Evolutionary conservation across 2,797 vertebrate genomes (phyloP).

Genomic region (Gobio occitaniae): DNA sequence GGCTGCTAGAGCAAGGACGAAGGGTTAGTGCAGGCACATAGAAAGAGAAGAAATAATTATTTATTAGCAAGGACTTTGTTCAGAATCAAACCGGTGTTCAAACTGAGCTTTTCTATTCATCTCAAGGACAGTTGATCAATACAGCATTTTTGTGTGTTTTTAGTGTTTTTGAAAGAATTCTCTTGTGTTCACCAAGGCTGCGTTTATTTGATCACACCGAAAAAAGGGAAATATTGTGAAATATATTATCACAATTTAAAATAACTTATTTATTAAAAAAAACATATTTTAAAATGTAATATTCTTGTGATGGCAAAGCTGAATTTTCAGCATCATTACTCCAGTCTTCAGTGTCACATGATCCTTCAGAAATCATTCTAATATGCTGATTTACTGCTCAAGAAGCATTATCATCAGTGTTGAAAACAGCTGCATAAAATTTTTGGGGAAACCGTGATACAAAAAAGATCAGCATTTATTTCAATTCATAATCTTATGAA

Average conservation of each 20-base stretch:
- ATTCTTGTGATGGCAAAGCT: neutral
- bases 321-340: neutral
- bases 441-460: neutral
- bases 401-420: too few species aligned
- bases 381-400: too few species aligned
- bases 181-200: neutral
- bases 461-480: neutral
- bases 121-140: neutral
- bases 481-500: neutral
- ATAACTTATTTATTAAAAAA: too few species aligned
- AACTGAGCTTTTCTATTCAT: neutral
- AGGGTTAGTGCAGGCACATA: neutral
- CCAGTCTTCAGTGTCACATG: too few species aligned
- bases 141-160: neutral
- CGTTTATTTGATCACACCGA: neutral
- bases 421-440: neutral
- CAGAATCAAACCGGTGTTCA: neutral
- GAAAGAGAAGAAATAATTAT: conserved; percentile 32
- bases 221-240: neutral
- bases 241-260: neutral
- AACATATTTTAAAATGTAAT: neutral
- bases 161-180: neutral
- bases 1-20: conserved; percentile 5
- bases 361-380: too few species aligned
- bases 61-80: conserved; percentile 9